phyloP scores from a whole-genome alignment of 2,113 vertebrate genomes.

The Forbesichthys papilliferus region DNA sequence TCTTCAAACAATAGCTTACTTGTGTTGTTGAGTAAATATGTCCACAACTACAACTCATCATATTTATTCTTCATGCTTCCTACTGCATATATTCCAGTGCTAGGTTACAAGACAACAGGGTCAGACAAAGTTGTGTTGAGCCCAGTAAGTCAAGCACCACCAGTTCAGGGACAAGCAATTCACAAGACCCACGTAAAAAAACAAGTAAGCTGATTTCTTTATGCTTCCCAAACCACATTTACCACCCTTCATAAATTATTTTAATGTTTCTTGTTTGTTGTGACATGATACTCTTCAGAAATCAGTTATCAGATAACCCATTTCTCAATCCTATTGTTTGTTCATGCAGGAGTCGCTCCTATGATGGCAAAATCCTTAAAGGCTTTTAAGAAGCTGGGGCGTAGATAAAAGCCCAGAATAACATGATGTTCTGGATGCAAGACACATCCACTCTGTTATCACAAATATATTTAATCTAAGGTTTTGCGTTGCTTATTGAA shows the following conservation, averaged over 20 bases:
- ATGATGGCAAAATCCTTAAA: conserved; percentile 87
- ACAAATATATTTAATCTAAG: conserved; percentile 26
- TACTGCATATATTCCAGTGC: conserved; percentile 42
- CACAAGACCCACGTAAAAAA: conserved; percentile 74
- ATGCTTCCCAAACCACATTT: background rate
- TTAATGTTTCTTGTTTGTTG: background rate
- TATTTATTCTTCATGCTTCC: background rate
- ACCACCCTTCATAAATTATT: background rate
- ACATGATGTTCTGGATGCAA: conserved; percentile 14
- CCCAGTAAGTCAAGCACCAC: conserved; percentile 41
- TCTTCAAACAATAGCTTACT: too few relatives aligned
- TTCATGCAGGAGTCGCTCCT: conserved; percentile 78
- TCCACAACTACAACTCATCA: too few relatives aligned
- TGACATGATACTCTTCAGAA: background rate
- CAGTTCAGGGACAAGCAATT: conserved; percentile 45
- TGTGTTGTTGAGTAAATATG: background rate
- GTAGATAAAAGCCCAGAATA: conserved; percentile 53
- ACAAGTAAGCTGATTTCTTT: conserved; percentile 77
- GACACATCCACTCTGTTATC: conserved; percentile 21
- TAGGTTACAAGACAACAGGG: conserved; percentile 58
- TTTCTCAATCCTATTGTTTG: background rate
- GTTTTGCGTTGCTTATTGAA: conserved; percentile 19
- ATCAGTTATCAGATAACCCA: background rate
- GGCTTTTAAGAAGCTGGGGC: conserved; percentile 76
- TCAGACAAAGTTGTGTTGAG: conserved; percentile 52